Base-by-base conservation (phyloP, 2,113 vertebrate genomes). In the Papio anubis region DNA sequence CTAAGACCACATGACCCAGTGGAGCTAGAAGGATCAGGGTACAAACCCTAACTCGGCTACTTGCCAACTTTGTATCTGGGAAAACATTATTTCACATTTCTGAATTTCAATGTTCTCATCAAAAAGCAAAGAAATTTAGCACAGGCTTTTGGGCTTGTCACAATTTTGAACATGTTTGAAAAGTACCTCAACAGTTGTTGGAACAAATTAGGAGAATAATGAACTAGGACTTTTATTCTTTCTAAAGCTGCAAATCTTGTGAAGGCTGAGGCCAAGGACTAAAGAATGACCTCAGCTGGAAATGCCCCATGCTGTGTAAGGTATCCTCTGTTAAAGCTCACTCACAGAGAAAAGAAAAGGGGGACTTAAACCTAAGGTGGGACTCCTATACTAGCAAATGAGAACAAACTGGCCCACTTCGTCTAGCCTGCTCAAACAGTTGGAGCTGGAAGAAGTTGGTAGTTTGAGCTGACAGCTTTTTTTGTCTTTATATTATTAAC, bases 81-180 rank as follows among this genome's bases (percentile, higher is more conserved):
- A 80, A 52, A 45, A 50, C 11, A 32, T 17, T 76, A 35, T 35
- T 80, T 25, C 85, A 38, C 35, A 72, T 79, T 18, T 82, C 32
- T 82, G 61, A 82, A 83, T 89, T 79, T 88, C 48, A 93, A 8
- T 4, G 2, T 70, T 94, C 70, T 93, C 48, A 23, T 85, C 73
- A 55, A 52, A 88, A n/a, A 79, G 38, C 78, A 72, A 25, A 5
- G 66, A 91, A 59, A 95, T 38, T 14, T 14, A 30, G 3, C 11
- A 45, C 1, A 52, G 43, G 23, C 35, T 73, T 81, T 68, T 43
- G 35, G 35, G 6, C 9, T 59, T 61, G 40, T 91, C 21, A 2
- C 30, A 9, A 64, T 50, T 86, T 57, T 8, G 61, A 25, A 21
- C 11, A 8, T 23, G 5, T 40, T 76, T 12, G 18, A 45, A 85